Evolutionary conservation across 1,140 invertebrate species (phyloP).

Genomic region (Acromyrmex heyeri): DNA sequence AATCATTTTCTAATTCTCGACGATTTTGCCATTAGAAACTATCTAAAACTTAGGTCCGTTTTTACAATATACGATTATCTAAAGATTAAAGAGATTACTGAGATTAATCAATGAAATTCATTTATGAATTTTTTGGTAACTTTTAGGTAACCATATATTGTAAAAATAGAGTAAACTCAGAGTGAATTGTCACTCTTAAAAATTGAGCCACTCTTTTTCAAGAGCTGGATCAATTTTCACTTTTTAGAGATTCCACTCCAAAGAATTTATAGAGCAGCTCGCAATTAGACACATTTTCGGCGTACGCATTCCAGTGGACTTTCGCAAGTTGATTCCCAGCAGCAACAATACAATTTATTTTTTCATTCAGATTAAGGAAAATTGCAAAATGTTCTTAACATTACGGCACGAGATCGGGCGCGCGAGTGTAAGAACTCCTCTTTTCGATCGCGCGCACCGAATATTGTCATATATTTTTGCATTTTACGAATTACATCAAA

Average conservation of each 20-base stretch:
- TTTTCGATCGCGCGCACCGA: slow-evolving; percentile 3
- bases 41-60: too few species aligned
- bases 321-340: slow-evolving; percentile 8
- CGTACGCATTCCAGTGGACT: background rate
- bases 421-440: background rate
- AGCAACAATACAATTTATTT: background rate
- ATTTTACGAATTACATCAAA: slow-evolving; percentile 22
- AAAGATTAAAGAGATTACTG: too few species aligned
- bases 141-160: too few species aligned
- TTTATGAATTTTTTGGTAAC: too few species aligned
- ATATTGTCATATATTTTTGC: slow-evolving; percentile 10
- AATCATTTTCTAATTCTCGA: slow-evolving; percentile 20
- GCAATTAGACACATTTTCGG: background rate
- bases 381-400: slow-evolving; percentile 80
- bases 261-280: background rate
- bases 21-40: slow-evolving; percentile 1
- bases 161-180: too few species aligned
- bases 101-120: too few species aligned
- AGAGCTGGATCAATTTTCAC: too few species aligned
- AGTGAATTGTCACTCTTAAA: too few species aligned
- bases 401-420: slow-evolving; percentile 78
- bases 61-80: too few species aligned
- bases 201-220: too few species aligned
- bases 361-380: slow-evolving; percentile 72
- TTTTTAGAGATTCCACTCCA: too few species aligned